Evolutionary conservation across 2,888 invertebrate genomes (phyloP), one percentile per base, ranked within the genome.

Genomic region (Hirudinaria manillensis): DNA sequence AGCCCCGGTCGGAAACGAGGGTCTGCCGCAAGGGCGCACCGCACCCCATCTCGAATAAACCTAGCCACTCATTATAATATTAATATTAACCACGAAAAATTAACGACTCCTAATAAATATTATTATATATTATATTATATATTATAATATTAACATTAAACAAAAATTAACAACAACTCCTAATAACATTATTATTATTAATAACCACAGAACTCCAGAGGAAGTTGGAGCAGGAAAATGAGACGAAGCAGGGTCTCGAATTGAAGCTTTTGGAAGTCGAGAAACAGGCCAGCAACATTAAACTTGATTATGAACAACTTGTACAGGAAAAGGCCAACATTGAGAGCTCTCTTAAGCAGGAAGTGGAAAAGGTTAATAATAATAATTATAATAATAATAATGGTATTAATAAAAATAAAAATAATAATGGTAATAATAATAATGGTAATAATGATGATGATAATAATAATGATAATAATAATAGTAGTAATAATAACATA

Each of bases 231-330:
- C 93, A 94, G 84, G 96, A 97, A 86, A 94, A 93, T 84, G 89
- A 89, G 74, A 90, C 91, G 4, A 88, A 94, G 71, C 93, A 93
- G 83, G 91, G 92, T 80, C 91, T 93, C 0, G 96, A 97, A 84
- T 80, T 81, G n/a, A 79, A 80, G 21, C 79, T 83, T 24, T 93
- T 97, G 86, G 94, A 95, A 84, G 92, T 93, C 82, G 96, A 97
- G 84, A 89, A 96, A 0, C 93, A 94, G 86, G 92, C 94, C 84
- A 94, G 93, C 19, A 95, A 95, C 92, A 88, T 96, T 51, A 92
- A 92, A 29, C 94, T 97, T 2, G 97, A 97, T 86, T 92, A 94
- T 84, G 88, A 93, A n/a, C 95, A 95, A 87, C 91, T 94, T 82
- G 93, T 93, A 83, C 92, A 94, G 83, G 86, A 86, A 76, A 86